These are phyloP conservation scores for Drosophila sulfurigaster DNA, from an alignment of 1,140 invertebrate genomes.

Conservation along the genomic window DNA sequence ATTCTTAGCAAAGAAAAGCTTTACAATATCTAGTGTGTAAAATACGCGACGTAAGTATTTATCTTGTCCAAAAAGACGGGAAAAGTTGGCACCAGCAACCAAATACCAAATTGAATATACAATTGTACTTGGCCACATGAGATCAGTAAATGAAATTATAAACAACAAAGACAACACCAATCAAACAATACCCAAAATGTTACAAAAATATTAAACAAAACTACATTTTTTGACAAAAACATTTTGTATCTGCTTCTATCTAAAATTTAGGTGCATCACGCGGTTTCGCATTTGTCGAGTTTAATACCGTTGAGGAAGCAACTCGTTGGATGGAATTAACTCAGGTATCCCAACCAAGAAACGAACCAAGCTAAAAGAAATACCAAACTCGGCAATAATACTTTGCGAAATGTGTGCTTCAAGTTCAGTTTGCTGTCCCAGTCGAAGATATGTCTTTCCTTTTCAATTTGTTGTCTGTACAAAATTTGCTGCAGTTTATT, in stretches of 20 bases:
- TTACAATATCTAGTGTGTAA: slow-evolving; percentile 15
- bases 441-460: too few species aligned
- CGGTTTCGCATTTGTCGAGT: slow-evolving; percentile 98
- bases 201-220: slow-evolving; percentile 69
- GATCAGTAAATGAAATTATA: slow-evolving; percentile 23
- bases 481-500: neutral
- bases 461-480: neutral
- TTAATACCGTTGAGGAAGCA: slow-evolving; percentile 94
- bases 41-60: slow-evolving; percentile 44
- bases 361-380: slow-evolving; percentile 37
- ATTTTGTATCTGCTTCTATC: slow-evolving; percentile 86
- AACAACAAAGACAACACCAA: slow-evolving; percentile 32
- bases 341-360: slow-evolving; percentile 89
- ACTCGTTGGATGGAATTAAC: slow-evolving; percentile 96
- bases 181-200: slow-evolving; percentile 61
- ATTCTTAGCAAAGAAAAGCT: slow-evolving; percentile 5
- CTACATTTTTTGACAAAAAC: slow-evolving; percentile 82
- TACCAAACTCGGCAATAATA: slow-evolving; percentile 41
- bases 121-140: slow-evolving; percentile 30
- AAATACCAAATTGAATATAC: slow-evolving; percentile 48
- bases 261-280: slow-evolving; percentile 92
- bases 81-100: slow-evolving; percentile 46
- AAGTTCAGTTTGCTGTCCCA: slow-evolving; percentile 38
- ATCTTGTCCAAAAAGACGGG: slow-evolving; percentile 15
- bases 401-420: slow-evolving; percentile 33